phyloP scores from a whole-genome alignment of 2,888 invertebrate species.

The Eupithecia abbreviata region DNA sequence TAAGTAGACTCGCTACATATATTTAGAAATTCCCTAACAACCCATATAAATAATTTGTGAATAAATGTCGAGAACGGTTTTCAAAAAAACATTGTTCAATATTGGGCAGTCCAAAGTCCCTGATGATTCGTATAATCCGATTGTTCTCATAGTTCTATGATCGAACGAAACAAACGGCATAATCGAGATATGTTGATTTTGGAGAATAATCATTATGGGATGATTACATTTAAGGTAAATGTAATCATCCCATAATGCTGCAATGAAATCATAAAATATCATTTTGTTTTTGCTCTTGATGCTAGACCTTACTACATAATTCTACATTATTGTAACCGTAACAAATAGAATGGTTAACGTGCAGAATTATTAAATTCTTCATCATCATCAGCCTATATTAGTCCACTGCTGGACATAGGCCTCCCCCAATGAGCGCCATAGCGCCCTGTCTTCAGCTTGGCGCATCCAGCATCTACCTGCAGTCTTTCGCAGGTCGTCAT shows the following conservation, averaged over 20 bases:
- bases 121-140: slow-evolving; percentile 15
- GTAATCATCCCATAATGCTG: no score
- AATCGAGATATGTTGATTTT: neutral
- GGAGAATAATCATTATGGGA: neutral
- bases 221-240: neutral
- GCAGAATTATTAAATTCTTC: neutral
- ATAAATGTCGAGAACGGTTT: slow-evolving; percentile 40
- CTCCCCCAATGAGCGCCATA: no score
- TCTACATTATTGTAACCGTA: neutral
- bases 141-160: no score
- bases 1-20: neutral
- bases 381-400: no score
- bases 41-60: neutral
- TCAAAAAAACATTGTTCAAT: slow-evolving; percentile 48
- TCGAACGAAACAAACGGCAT: no score
- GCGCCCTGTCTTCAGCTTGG: no score
- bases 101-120: slow-evolving; percentile 26
- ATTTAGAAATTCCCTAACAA: neutral
- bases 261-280: neutral
- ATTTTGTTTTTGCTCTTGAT: neutral
- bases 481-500: no score
- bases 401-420: no score
- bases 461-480: no score
- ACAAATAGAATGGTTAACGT: neutral
- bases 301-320: neutral